Percentiles rank a stretch among this genome's conserved stretches.
Evolutionary conservation across 2,113 vertebrate species (phyloP).

Genomic region (Elgaria multicarinata): DNA sequence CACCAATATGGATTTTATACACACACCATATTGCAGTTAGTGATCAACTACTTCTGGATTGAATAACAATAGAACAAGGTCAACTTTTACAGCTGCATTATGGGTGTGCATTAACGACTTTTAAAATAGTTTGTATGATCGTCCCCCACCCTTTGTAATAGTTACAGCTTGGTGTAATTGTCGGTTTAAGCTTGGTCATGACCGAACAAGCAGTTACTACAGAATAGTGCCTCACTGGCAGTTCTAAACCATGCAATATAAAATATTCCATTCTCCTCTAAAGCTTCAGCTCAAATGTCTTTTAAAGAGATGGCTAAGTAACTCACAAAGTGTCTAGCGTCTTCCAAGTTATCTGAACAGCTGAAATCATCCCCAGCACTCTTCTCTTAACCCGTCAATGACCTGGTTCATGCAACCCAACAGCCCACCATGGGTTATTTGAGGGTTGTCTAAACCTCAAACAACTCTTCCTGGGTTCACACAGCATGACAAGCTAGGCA

Average conservation of each 20-base stretch:
- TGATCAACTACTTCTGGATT: background rate
- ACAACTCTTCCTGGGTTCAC: too few relatives aligned
- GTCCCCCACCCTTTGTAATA: background rate
- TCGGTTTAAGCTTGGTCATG: background rate
- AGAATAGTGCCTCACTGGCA: background rate
- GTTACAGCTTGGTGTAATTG: background rate
- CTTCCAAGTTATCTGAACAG: background rate
- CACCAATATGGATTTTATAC: too few relatives aligned
- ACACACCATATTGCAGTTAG: background rate
- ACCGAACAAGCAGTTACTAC: background rate
- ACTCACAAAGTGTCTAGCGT: background rate
- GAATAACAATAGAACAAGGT: background rate
- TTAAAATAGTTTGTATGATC: background rate
- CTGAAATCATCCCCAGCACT: background rate
- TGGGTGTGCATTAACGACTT: background rate
- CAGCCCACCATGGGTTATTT: too few relatives aligned
- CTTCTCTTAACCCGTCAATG: background rate
- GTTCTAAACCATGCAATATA: background rate
- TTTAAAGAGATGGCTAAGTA: slow-evolving; percentile 3
- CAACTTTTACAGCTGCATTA: background rate
- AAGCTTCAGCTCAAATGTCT: background rate
- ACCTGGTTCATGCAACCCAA: too few relatives aligned
- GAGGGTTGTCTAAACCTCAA: too few relatives aligned
- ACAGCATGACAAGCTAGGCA: too few relatives aligned
- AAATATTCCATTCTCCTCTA: background rate